phyloP scores from a whole-genome alignment of 2,888 invertebrate genomes.

The Phortica magna region DNA sequence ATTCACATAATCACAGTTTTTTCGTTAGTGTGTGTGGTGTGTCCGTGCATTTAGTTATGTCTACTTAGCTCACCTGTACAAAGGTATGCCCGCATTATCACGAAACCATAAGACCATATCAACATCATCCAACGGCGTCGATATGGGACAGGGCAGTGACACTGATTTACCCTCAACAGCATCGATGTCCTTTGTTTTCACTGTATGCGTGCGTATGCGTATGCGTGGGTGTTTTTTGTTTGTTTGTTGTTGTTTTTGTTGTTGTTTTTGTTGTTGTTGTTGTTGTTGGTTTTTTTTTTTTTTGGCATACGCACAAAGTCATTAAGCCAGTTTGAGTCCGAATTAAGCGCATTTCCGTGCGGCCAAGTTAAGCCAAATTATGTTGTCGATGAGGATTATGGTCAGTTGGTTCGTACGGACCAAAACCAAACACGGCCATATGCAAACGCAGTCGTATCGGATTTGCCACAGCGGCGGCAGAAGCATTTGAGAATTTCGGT shows the following conservation, averaged over 20 bases:
- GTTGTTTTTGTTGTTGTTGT: no score
- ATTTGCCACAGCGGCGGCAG: slow-evolving; percentile 29
- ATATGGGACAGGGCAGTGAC: slow-evolving; percentile 91
- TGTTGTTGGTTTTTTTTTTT: not conserved
- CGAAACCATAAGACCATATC: slow-evolving; percentile 96
- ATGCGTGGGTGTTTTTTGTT: slow-evolving; percentile 20
- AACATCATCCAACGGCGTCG: slow-evolving; percentile 90
- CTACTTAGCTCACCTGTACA: slow-evolving; percentile 85
- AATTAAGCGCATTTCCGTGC: slow-evolving; percentile 26
- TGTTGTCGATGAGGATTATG: slow-evolving; percentile 59
- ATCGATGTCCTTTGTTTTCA: slow-evolving; percentile 88
- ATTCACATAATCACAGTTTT: not conserved
- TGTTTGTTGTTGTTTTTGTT: slow-evolving; percentile 12
- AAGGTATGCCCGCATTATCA: slow-evolving; percentile 90
- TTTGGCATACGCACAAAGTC: slow-evolving; percentile 15
- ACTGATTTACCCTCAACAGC: slow-evolving; percentile 93
- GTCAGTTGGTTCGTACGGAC: slow-evolving; percentile 44
- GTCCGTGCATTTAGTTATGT: not conserved
- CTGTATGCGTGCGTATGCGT: slow-evolving; percentile 73
- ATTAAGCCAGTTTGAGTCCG: slow-evolving; percentile 27
- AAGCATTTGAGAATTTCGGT: slow-evolving; percentile 18
- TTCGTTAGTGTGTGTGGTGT: not conserved
- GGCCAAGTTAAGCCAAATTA: slow-evolving; percentile 56
- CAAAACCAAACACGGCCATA: not conserved
- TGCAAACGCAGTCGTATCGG: not conserved